Percentiles rank a stretch among this genome's conserved stretches.
phyloP scores from a whole-genome alignment of 2,888 invertebrate genomes.

The Ophion costatus region DNA sequence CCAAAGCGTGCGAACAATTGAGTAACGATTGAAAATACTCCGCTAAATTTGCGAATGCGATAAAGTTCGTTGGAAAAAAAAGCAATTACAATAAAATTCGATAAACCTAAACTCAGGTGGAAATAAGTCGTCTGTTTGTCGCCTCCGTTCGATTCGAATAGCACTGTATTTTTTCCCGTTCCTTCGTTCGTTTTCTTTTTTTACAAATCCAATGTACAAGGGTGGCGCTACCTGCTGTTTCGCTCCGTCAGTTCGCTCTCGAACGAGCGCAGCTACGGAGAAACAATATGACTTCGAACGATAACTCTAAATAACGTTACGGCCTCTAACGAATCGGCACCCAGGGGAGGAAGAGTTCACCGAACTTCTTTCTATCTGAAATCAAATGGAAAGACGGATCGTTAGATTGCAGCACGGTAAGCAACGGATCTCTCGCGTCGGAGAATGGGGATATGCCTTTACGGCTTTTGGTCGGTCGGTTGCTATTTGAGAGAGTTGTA shows the following conservation, averaged over 20 bases:
- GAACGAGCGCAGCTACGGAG: slow-evolving; percentile 20
- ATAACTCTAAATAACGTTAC: slow-evolving; percentile 56
- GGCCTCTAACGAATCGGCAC: slow-evolving; percentile 74
- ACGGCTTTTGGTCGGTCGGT: too few species aligned
- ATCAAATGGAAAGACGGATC: slow-evolving; percentile 20
- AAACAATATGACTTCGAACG: slow-evolving; percentile 41
- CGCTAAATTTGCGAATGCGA: slow-evolving; percentile 35
- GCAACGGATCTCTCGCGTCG: too few species aligned
- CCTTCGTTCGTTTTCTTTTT: not conserved
- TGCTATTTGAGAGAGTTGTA: too few species aligned
- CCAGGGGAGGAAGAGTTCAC: slow-evolving; percentile 74
- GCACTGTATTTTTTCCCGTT: not conserved
- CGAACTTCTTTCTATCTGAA: slow-evolving; percentile 73
- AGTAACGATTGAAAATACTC: slow-evolving; percentile 8
- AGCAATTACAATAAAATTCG: not conserved
- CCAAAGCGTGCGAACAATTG: slow-evolving; percentile 58
- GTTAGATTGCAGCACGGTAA: too few species aligned
- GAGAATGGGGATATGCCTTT: too few species aligned
- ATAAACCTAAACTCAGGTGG: not conserved
- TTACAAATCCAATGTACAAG: slow-evolving; percentile 59
- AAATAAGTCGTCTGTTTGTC: slow-evolving; percentile 49
- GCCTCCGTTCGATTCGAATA: not conserved
- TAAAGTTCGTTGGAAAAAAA: not conserved
- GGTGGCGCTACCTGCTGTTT: slow-evolving; percentile 47
- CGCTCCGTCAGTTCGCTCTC: not conserved